A percentile compares a stretch with the other conserved stretches of the same genome.
Evolutionary conservation across 2,797 vertebrate species (phyloP).

Genomic region (Harpagifer antarcticus): DNA sequence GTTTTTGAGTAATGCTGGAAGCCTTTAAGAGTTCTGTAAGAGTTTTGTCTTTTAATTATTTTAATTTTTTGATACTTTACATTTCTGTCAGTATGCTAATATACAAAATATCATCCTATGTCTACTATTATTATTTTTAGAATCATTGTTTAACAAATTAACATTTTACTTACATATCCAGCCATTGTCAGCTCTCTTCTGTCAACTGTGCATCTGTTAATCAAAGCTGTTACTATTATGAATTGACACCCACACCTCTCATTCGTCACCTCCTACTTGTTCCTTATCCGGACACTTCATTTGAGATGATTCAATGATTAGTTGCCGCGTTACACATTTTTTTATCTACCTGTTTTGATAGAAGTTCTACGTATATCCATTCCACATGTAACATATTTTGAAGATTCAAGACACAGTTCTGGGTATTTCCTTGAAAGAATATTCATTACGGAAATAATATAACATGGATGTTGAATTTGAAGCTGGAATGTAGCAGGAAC

Average conservation of each 20-base stretch:
- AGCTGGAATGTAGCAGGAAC: too few species aligned
- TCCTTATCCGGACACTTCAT: not conserved
- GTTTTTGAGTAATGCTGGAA: too few species aligned
- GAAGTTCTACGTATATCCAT: too few species aligned
- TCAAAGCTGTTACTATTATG: not conserved
- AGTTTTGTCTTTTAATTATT: too few species aligned
- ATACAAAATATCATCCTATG: not conserved
- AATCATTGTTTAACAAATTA: not conserved
- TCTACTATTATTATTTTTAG: not conserved
- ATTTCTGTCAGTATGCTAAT: not conserved
- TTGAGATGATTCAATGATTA: not conserved
- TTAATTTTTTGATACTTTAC: not conserved
- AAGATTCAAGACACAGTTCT: not conserved
- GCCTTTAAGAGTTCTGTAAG: too few species aligned
- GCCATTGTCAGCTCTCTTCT: conserved; percentile 22
- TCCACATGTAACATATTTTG: too few species aligned
- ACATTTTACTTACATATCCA: conserved; percentile 46
- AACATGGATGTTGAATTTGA: not conserved
- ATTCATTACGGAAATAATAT: not conserved
- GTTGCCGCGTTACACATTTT: not conserved
- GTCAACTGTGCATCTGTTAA: not conserved
- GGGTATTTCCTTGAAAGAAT: not conserved
- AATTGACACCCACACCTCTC: conserved; percentile 14
- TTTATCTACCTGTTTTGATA: not conserved
- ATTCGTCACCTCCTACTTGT: conserved; percentile 39